phyloP scores from a whole-genome alignment of 2,113 vertebrate genomes.

The Paedocypris sp. region DNA sequence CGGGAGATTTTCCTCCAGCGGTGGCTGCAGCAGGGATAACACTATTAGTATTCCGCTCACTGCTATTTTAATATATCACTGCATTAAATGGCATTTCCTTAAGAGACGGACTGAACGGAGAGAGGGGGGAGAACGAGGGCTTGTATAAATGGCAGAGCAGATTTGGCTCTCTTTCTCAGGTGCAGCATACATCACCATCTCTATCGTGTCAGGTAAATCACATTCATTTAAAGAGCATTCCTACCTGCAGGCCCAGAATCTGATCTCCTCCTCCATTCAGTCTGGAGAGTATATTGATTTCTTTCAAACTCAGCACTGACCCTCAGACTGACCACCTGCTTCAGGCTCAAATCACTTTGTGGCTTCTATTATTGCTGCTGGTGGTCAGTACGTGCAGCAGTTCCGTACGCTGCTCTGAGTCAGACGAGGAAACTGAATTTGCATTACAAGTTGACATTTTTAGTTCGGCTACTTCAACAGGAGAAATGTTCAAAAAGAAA shows the following conservation, averaged over 20 bases:
- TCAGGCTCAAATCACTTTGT: slow-evolving; percentile 24
- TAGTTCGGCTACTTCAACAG: too few relatives aligned
- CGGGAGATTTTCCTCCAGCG: neutral
- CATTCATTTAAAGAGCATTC: slow-evolving; percentile 15
- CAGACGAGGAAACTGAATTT: too few relatives aligned
- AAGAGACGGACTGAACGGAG: neutral
- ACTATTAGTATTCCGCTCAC: slow-evolving; percentile 25
- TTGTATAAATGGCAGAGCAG: neutral
- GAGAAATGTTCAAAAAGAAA: neutral
- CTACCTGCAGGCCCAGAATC: slow-evolving; percentile 3
- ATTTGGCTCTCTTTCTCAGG: neutral
- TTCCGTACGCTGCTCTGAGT: neutral
- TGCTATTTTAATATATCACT: slow-evolving; percentile 26
- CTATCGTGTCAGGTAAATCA: slow-evolving; percentile 15
- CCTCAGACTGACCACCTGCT: slow-evolving; percentile 1
- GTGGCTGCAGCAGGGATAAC: slow-evolving; percentile 6
- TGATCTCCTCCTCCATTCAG: neutral
- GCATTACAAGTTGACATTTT: too few relatives aligned
- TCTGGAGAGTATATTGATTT: slow-evolving; percentile 22
- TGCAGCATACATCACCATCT: slow-evolving; percentile 13
- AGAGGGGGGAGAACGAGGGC: neutral
- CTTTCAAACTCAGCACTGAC: slow-evolving; percentile 9
- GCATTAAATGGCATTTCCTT: slow-evolving; percentile 36
- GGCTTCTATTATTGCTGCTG: neutral
- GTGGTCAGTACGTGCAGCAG: neutral